These are phyloP conservation scores for Porites rus DNA, from an alignment of 92 coral and sea anemone genomes.

Conservation along the genomic window DNA sequence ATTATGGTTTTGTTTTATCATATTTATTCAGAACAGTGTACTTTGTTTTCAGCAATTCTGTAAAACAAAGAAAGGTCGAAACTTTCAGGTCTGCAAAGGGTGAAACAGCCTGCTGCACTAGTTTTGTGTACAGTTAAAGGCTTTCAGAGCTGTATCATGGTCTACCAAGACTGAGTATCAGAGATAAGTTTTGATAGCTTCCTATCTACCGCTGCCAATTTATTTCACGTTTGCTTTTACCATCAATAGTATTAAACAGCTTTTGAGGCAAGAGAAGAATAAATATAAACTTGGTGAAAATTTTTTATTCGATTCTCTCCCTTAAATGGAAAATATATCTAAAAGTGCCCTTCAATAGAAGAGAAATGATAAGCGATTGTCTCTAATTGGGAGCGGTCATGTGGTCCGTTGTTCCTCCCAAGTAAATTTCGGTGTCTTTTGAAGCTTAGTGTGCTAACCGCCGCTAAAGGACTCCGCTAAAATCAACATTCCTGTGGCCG, in stretches of 20 bases:
- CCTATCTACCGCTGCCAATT: conserved; percentile 5
- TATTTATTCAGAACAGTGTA: not conserved
- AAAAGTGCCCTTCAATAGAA: not conserved
- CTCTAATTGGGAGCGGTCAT: not conserved
- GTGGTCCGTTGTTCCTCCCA: not conserved
- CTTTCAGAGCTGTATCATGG: not conserved
- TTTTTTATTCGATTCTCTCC: not conserved
- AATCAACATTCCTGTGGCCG: conserved; percentile 45
- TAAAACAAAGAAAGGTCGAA: not conserved
- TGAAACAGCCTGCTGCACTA: not conserved
- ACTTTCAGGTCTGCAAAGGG: not conserved
- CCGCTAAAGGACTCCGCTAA: conserved; percentile 35
- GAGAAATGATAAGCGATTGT: not conserved
- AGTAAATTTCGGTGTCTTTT: conserved; percentile 42
- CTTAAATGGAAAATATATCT: not conserved
- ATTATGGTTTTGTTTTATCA: not conserved
- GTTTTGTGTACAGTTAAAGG: not conserved
- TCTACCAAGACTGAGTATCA: conserved; percentile 13
- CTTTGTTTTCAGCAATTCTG: not conserved
- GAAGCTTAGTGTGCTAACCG: conserved; percentile 5
- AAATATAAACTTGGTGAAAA: not conserved
- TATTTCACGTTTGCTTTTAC: not conserved
- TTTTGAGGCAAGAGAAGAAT: not conserved
- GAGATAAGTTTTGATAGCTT: conserved; percentile 34
- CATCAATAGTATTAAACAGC: not conserved